phyloP scores from a whole-genome alignment of 2,113 vertebrate genomes.

The Lucifuga dentata region DNA sequence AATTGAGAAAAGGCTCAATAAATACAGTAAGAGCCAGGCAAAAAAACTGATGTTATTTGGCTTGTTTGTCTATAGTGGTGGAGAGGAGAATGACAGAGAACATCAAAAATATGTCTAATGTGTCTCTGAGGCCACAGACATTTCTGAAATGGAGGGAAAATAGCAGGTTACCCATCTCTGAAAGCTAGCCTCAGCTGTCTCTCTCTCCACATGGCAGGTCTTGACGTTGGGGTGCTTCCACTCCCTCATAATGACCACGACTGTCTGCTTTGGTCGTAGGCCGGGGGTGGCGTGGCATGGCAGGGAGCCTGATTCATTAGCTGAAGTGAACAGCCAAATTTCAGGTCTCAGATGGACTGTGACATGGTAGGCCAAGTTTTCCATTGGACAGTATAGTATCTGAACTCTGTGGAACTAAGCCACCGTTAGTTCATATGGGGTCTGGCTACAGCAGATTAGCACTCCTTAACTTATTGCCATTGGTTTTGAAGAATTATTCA shows the following conservation, averaged over 20 bases:
- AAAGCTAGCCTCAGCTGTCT: constrained; percentile 63
- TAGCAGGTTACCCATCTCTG: constrained; percentile 56
- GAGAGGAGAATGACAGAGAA: constrained; percentile 40
- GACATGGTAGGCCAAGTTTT: constrained; percentile 73
- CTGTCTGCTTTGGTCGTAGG: constrained; percentile 63
- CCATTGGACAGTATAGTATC: constrained; percentile 44
- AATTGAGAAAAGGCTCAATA: constrained; percentile 23
- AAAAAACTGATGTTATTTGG: constrained; percentile 38
- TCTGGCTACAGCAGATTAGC: constrained; percentile 72
- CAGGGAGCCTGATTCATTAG: constrained; percentile 73
- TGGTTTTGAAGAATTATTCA: constrained; percentile 68
- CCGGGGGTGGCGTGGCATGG: constrained; percentile 56
- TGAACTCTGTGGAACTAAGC: constrained; percentile 75
- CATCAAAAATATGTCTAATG: constrained; percentile 71
- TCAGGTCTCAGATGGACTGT: constrained; percentile 78
- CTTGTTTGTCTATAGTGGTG: constrained; percentile 39
- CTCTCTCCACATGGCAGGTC: constrained; percentile 60
- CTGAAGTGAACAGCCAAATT: constrained; percentile 76
- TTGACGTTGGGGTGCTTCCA: constrained; percentile 60
- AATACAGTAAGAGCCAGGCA: constrained; percentile 10
- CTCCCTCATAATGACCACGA: constrained; percentile 72
- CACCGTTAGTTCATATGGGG: constrained; percentile 76
- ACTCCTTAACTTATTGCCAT: constrained; percentile 50
- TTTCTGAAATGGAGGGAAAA: constrained; percentile 73
- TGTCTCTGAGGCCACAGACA: constrained; percentile 57